A percentile compares a stretch with the other conserved stretches of the same genome.
Conservation (phyloP, 2,113 vertebrate species). For the Ailuropoda melanoleuca region DNA sequence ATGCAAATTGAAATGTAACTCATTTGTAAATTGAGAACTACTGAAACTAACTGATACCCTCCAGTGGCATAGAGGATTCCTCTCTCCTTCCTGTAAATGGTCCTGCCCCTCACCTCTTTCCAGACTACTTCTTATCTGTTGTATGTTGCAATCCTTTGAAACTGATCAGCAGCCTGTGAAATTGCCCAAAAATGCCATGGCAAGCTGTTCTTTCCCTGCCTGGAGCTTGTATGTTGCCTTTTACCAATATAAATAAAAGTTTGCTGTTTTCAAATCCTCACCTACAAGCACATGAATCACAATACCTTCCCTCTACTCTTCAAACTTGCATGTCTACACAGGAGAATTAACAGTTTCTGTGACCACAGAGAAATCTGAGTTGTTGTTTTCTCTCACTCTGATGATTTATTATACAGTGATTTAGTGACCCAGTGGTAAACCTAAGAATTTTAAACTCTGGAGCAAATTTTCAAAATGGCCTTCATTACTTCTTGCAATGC, state of each 20-base stretch:
- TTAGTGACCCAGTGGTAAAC: neutral
- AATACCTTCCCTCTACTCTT: neutral
- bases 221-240: neutral
- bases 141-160: neutral
- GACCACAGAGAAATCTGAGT: neutral
- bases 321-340: neutral
- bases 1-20: neutral
- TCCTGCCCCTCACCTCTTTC: neutral
- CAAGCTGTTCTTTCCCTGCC: neutral
- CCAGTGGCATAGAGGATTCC: neutral
- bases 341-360: neutral
- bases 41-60: neutral
- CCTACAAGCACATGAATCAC: neutral
- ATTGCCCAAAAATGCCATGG: neutral
- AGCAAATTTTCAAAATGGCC: neutral
- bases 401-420: neutral
- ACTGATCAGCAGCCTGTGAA: slow-evolving; percentile 30
- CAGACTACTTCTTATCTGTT: neutral
- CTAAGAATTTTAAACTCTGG: neutral
- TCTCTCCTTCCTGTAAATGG: neutral
- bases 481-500: neutral
- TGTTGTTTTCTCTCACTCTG: neutral
- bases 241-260: neutral
- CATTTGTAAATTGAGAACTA: neutral
- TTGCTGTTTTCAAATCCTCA: neutral